Evolutionary conservation across 2,888 invertebrate species (phyloP).

Genomic region (Drosophila stalkeri): DNA sequence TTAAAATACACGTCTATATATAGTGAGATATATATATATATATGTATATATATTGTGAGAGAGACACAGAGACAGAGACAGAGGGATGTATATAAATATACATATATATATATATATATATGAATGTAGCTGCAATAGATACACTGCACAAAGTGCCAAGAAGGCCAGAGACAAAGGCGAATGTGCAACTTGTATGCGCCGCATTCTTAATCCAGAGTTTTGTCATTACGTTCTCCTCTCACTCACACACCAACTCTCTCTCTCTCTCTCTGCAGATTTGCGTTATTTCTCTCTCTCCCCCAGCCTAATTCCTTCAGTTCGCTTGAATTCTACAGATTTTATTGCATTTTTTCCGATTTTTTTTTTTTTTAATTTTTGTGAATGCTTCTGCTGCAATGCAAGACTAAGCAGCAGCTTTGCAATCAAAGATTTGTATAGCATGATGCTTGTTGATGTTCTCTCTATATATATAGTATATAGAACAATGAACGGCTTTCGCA

Average conservation of each 20-base stretch:
- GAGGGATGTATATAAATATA: not conserved
- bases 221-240: slow-evolving; percentile 70
- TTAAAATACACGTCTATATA: slow-evolving; percentile 75
- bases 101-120: slow-evolving; percentile 34
- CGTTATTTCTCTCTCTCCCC: slow-evolving; percentile 32
- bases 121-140: slow-evolving; percentile 33
- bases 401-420: slow-evolving; percentile 21
- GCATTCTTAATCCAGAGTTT: slow-evolving; percentile 77
- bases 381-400: slow-evolving; percentile 28
- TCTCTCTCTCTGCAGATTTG: slow-evolving; percentile 49
- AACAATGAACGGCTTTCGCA: slow-evolving; percentile 2
- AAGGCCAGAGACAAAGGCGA: slow-evolving; percentile 61
- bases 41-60: not conserved
- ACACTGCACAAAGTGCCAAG: slow-evolving; percentile 48
- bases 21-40: slow-evolving; percentile 8
- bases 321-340: slow-evolving; percentile 69
- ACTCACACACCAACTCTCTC: not conserved
- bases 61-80: no score
- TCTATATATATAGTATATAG: not conserved
- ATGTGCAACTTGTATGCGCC: slow-evolving; percentile 77
- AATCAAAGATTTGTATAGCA: slow-evolving; percentile 23
- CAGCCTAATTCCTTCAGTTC: slow-evolving; percentile 14
- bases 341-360: slow-evolving; percentile 19
- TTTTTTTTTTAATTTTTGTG: slow-evolving; percentile 46
- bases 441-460: slow-evolving; percentile 19